Conservation (phyloP, 2,797 vertebrate genomes). For the Phaenicophaeus curvirostris region DNA sequence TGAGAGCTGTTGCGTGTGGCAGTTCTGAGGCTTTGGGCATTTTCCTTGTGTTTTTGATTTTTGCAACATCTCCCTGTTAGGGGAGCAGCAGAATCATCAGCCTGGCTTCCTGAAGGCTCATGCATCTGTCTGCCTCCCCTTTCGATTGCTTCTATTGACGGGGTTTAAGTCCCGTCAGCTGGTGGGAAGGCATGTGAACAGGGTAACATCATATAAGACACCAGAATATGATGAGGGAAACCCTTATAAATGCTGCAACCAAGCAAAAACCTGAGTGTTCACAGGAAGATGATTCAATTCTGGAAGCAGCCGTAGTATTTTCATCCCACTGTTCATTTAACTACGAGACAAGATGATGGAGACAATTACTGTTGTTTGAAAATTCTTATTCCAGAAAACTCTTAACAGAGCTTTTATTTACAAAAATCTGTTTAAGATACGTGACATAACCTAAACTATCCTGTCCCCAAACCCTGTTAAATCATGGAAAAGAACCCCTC, state of each 20-base stretch:
- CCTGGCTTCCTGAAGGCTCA: neutral
- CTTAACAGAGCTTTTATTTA: neutral
- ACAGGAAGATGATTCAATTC: neutral
- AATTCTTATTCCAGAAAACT: neutral
- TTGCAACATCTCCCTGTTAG: neutral
- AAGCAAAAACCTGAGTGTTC: neutral
- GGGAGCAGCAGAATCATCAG: neutral
- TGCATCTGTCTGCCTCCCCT: neutral
- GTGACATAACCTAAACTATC: neutral
- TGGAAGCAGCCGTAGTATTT: neutral
- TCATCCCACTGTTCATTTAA: neutral
- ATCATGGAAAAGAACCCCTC: neutral
- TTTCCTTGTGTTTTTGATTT: neutral
- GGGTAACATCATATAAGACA: neutral
- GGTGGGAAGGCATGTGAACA: neutral
- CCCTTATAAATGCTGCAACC: neutral
- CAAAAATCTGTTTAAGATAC: neutral
- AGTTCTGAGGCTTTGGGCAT: rapidly evolving
- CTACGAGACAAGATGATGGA: neutral
- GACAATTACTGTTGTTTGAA: neutral
- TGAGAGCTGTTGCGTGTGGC: too few relatives aligned
- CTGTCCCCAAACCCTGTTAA: neutral
- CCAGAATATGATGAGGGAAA: neutral
- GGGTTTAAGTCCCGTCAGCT: neutral
- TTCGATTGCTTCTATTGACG: neutral